Conservation (phyloP, 2,888 invertebrate genomes). For the Caenorhabditis virilis region DNA sequence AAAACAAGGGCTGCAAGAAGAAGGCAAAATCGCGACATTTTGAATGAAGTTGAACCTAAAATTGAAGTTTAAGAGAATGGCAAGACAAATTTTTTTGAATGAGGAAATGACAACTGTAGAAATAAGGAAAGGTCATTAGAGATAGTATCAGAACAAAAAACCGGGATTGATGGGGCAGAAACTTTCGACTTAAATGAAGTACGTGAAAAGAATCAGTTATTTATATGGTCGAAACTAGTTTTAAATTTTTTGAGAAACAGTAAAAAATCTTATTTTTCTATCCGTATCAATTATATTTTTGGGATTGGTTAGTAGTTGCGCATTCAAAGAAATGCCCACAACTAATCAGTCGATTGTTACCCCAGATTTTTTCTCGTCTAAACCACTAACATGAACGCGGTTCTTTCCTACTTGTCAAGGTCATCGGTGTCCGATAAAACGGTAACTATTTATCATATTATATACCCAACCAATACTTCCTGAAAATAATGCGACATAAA, state of each 20-base stretch:
- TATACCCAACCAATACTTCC: background rate
- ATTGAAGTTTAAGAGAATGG: background rate
- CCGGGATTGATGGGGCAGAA: too few species aligned
- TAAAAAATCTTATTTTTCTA: too few species aligned
- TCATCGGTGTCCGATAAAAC: background rate
- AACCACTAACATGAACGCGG: constrained; percentile 1
- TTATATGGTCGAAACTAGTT: background rate
- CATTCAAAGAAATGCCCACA: background rate
- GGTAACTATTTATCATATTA: background rate
- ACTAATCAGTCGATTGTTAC: background rate
- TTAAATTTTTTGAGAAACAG: background rate
- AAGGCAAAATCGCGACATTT: too few species aligned
- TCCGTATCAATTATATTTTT: background rate
- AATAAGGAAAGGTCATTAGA: too few species aligned
- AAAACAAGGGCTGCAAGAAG: too few species aligned
- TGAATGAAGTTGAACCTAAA: background rate
- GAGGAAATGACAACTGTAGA: background rate
- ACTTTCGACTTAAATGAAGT: background rate
- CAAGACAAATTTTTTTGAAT: background rate
- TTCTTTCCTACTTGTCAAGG: background rate
- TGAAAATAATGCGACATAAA: too few species aligned
- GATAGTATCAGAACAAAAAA: too few species aligned
- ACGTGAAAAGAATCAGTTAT: background rate
- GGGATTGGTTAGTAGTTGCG: background rate
- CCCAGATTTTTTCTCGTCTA: too few species aligned